A percentile compares a stretch with the other conserved stretches of the same genome.
These are phyloP conservation scores for Sclerodermus sp. DNA, from an alignment of 2,888 invertebrate genomes.

Conservation along the genomic window DNA sequence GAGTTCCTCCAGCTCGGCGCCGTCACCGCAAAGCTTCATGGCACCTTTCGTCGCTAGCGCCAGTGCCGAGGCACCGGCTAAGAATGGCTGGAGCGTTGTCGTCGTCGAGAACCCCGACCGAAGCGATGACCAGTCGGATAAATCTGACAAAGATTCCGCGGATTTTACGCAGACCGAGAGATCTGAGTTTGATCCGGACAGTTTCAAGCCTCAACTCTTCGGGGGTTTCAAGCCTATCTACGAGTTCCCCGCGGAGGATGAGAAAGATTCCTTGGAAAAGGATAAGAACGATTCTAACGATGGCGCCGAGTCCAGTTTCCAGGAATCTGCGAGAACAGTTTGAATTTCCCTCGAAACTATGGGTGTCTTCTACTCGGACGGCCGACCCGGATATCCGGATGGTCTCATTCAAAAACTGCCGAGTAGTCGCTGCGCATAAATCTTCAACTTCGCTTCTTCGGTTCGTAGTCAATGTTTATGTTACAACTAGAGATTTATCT, in stretches of 20 bases:
- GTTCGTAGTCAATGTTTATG: too few relatives aligned
- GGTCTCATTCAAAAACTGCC: too few relatives aligned
- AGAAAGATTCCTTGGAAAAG: slow-evolving; percentile 19
- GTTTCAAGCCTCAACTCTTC: slow-evolving; percentile 69
- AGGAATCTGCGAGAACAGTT: too few relatives aligned
- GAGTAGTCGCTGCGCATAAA: too few relatives aligned
- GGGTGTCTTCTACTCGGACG: too few relatives aligned
- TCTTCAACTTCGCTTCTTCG: too few relatives aligned
- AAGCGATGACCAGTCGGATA: slow-evolving; percentile 13
- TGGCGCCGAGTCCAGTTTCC: too few relatives aligned
- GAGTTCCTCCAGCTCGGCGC: slow-evolving; percentile 53
- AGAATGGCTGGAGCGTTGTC: slow-evolving; percentile 68
- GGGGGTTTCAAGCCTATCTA: slow-evolving; percentile 75
- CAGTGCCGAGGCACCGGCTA: slow-evolving; percentile 62
- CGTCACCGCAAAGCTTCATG: slow-evolving; percentile 64
- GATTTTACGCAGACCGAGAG: slow-evolving; percentile 42
- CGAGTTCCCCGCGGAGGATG: slow-evolving; percentile 45
- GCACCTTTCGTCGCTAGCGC: slow-evolving; percentile 72
- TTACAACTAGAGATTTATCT: too few relatives aligned
- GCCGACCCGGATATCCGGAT: too few relatives aligned
- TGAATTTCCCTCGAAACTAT: too few relatives aligned
- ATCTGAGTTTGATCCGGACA: slow-evolving; percentile 64
- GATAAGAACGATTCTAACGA: too few relatives aligned
- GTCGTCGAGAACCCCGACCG: slow-evolving; percentile 22
- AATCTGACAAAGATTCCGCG: slow-evolving; percentile 20